Conservation (phyloP, 1,140 invertebrate species). For the Coptotermes formosanus region DNA sequence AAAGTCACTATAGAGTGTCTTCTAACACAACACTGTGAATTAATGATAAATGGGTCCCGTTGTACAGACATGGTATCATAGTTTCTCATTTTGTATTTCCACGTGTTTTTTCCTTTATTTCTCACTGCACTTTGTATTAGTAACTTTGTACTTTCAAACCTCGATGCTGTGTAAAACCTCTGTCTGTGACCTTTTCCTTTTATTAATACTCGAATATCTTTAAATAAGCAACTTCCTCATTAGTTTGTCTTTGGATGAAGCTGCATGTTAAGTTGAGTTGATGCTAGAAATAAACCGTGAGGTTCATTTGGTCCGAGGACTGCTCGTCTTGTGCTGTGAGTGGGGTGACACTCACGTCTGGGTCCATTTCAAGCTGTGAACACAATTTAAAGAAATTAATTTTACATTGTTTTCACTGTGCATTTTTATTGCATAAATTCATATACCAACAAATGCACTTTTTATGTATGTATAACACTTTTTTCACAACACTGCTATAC, state of each 20-base stretch:
- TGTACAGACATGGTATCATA: too few relatives aligned
- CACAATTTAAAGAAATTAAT: neutral
- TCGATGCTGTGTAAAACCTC: too few relatives aligned
- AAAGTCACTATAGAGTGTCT: too few relatives aligned
- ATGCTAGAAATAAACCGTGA: slow-evolving; percentile 57
- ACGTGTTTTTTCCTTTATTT: neutral
- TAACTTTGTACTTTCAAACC: neutral
- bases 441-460: too few relatives aligned
- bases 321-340: slow-evolving; percentile 44
- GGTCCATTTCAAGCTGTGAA: slow-evolving; percentile 54
- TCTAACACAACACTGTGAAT: too few relatives aligned
- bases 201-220: neutral
- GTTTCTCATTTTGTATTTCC: neutral
- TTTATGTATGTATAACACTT: too few relatives aligned
- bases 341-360: slow-evolving; percentile 55
- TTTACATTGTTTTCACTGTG: too few relatives aligned
- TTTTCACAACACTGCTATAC: too few relatives aligned
- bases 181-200: neutral
- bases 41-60: too few relatives aligned
- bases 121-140: neutral
- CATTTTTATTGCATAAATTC: too few relatives aligned
- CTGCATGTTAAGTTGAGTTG: neutral
- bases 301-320: slow-evolving; percentile 52
- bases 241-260: neutral
- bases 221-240: neutral